A percentile compares a stretch with the other conserved stretches of the same genome.
Conservation (phyloP, 2,113 vertebrate species). For the Apteryx mantelli region DNA sequence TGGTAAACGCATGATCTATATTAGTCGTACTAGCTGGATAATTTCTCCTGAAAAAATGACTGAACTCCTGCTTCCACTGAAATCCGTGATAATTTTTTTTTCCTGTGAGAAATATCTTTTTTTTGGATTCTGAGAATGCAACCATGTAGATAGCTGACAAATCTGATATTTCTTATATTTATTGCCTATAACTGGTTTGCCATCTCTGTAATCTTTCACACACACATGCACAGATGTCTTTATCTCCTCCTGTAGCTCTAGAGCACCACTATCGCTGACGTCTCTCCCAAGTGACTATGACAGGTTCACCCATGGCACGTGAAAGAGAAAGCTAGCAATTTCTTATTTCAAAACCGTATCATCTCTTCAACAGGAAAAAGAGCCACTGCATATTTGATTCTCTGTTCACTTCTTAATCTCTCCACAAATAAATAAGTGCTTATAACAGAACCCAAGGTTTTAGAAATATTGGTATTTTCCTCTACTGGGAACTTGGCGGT, state of each 20-base stretch:
- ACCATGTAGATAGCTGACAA: neutral
- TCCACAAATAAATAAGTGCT: neutral
- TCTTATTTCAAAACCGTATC: neutral
- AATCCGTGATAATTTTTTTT: neutral
- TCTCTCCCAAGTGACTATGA: neutral
- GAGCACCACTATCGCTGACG: neutral
- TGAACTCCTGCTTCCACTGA: neutral
- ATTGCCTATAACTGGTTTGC: neutral
- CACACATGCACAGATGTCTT: neutral
- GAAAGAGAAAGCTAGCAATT: neutral
- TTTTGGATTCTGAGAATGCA: neutral
- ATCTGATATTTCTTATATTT: neutral
- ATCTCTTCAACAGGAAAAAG: neutral
- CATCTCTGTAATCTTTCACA: neutral
- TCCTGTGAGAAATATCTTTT: neutral
- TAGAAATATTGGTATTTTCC: neutral
- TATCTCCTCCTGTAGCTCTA: neutral
- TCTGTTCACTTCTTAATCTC: neutral
- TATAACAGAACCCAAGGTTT: neutral
- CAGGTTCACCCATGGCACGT: neutral
- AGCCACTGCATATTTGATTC: neutral
- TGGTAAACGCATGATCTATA: neutral
- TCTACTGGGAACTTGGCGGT: neutral
- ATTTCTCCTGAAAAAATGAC: neutral
- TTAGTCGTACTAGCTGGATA: neutral